Conservation (phyloP, 2,888 invertebrate species). For the Monochamus alternatus region DNA sequence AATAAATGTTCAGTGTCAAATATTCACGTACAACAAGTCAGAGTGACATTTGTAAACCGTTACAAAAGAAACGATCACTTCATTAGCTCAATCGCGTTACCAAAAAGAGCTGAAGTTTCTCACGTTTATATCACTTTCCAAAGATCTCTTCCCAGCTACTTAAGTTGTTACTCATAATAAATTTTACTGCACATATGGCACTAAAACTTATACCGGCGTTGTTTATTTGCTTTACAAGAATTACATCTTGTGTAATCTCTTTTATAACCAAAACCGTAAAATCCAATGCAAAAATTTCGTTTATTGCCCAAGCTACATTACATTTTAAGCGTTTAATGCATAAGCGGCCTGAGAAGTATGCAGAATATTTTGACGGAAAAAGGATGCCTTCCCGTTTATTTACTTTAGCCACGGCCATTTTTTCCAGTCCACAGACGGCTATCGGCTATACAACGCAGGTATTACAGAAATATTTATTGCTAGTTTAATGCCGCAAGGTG, state of each 20-base stretch:
- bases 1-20: no score
- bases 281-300: conserved; percentile 24
- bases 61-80: no score
- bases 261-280: conserved; percentile 29
- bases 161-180: background rate
- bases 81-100: no score
- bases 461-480: conserved; percentile 16
- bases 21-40: no score
- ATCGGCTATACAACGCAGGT: background rate
- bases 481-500: background rate
- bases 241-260: conserved; percentile 15
- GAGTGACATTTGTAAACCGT: no score
- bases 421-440: background rate
- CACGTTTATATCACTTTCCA: no score
- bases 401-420: conserved; percentile 16
- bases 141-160: no score
- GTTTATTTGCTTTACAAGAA: conserved; percentile 10
- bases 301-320: conserved; percentile 15
- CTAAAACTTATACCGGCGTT: background rate
- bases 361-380: conserved; percentile 10
- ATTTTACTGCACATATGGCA: conserved; percentile 5
- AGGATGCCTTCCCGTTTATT: conserved; percentile 11
- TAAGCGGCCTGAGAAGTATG: conserved; percentile 18
- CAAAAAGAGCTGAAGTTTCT: no score
- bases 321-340: conserved; percentile 29